Evolutionary conservation across 2,888 invertebrate genomes (phyloP).

Genomic region (Dryobotodes eremita): DNA sequence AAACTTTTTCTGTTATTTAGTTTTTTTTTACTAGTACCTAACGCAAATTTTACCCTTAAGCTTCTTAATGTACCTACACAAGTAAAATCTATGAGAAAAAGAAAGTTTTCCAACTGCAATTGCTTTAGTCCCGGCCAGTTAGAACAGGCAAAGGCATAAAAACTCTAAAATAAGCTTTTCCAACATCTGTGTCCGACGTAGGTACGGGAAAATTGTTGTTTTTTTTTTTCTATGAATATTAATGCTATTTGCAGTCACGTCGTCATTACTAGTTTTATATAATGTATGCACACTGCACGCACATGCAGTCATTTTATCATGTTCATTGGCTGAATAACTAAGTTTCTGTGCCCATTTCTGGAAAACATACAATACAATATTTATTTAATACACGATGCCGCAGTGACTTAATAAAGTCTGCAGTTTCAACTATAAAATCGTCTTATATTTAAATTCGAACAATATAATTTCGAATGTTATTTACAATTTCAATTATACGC

Average conservation of each 20-base stretch:
- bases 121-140: slow-evolving; percentile 30
- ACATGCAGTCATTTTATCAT: slow-evolving; percentile 21
- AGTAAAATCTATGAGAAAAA: slow-evolving; percentile 25
- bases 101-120: slow-evolving; percentile 37
- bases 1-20: slow-evolving; percentile 26
- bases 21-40: slow-evolving; percentile 1
- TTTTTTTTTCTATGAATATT: slow-evolving; percentile 23
- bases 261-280: slow-evolving; percentile 27
- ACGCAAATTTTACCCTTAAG: slow-evolving; percentile 19
- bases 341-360: slow-evolving; percentile 14
- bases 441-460: slow-evolving; percentile 65
- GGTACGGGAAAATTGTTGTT: neutral
- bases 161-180: slow-evolving; percentile 37
- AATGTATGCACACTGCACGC: slow-evolving; percentile 17
- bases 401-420: neutral
- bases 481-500: slow-evolving; percentile 62
- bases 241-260: slow-evolving; percentile 30
- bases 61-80: slow-evolving; percentile 4
- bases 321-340: slow-evolving; percentile 26
- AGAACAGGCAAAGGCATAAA: slow-evolving; percentile 36
- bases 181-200: slow-evolving; percentile 30
- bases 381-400: slow-evolving; percentile 19
- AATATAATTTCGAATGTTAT: slow-evolving; percentile 43
- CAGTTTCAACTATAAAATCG: slow-evolving; percentile 65
- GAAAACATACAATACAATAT: slow-evolving; percentile 36